These are phyloP conservation scores for Vidua chalybeata DNA, from an alignment of 2,113 vertebrate genomes.

Conservation along the genomic window DNA sequence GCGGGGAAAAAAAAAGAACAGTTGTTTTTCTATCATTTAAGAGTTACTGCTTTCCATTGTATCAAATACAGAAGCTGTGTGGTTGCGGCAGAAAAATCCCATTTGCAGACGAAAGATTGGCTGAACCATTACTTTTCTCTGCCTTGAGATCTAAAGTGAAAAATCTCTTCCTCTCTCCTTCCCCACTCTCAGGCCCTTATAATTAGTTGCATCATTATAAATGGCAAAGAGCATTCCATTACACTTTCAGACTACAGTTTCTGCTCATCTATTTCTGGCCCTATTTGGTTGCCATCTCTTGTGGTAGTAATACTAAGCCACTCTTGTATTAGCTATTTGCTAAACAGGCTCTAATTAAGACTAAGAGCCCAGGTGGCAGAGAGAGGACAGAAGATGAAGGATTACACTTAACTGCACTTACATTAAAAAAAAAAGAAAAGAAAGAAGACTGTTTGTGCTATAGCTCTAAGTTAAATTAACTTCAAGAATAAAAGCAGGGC, in stretches of 20 bases:
- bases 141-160: not conserved
- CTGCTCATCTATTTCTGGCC: not conserved
- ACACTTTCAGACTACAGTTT: not conserved
- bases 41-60: not conserved
- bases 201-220: not conserved
- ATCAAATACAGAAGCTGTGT: not conserved
- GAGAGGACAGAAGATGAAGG: not conserved
- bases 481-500: not conserved
- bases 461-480: not conserved
- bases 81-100: not conserved
- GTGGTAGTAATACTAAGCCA: not conserved
- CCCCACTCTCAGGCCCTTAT: not conserved
- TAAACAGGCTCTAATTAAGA: not conserved
- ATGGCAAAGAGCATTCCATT: not conserved
- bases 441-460: rapidly evolving
- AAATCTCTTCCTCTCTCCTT: not conserved
- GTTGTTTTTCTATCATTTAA: not conserved
- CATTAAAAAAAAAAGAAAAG: not conserved
- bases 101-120: not conserved
- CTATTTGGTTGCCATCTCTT: not conserved
- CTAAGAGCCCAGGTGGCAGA: not conserved
- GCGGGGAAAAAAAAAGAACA: rapidly evolving
- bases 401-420: not conserved
- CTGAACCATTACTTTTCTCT: not conserved
- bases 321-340: not conserved